phyloP scores from a whole-genome alignment of 2,797 vertebrate species.

The Falco biarmicus region DNA sequence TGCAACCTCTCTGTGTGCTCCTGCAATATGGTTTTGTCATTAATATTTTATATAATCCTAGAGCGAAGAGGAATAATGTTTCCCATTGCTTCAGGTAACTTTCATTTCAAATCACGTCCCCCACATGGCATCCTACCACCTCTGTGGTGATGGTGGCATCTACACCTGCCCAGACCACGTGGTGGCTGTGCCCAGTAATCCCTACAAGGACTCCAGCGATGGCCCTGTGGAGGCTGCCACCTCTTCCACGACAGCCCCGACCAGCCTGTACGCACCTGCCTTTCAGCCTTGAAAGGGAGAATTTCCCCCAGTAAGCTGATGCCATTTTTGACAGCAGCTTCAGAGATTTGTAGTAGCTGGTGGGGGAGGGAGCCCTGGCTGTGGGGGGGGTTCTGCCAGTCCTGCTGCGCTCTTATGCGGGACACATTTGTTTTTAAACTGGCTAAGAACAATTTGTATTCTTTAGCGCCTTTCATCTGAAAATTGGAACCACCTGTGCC shows the following conservation, averaged over 20 bases:
- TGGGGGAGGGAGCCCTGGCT: background rate
- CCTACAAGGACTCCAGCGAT: background rate
- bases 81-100: background rate
- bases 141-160: background rate
- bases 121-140: background rate
- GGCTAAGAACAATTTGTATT: background rate
- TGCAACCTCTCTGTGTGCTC: background rate
- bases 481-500: background rate
- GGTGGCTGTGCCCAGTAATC: background rate
- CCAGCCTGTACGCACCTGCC: background rate
- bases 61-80: background rate
- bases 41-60: background rate
- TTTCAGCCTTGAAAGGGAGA: background rate
- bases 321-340: background rate
- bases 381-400: background rate
- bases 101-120: background rate
- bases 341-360: background rate
- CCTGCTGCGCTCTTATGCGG: background rate
- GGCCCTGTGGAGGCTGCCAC: background rate
- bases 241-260: background rate
- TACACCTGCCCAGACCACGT: rapidly evolving
- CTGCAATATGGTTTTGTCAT: background rate
- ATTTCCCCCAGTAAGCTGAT: background rate
- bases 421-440: background rate
- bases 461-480: background rate